A percentile compares a stretch with the other conserved stretches of the same genome.
These are phyloP conservation scores for Pyxicephalus adspersus DNA, from an alignment of 2,113 vertebrate genomes.

Conservation along the genomic window DNA sequence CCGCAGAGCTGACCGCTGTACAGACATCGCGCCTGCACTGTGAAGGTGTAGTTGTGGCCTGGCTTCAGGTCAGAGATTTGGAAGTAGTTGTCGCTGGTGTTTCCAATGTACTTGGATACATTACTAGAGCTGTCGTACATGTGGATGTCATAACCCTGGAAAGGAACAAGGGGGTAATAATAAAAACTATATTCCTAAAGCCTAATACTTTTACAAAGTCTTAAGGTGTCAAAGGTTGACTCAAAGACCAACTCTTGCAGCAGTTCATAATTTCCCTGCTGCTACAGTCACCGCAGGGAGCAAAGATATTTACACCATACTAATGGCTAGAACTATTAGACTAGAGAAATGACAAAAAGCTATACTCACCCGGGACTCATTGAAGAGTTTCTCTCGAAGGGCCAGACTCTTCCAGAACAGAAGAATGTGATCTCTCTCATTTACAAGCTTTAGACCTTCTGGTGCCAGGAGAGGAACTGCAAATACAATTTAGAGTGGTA, in stretches of 20 bases:
- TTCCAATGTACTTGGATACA: conserved; percentile 82
- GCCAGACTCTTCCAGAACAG: conserved; percentile 97
- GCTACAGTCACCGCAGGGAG: no score
- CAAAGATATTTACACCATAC: no score
- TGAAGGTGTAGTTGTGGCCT: conserved; percentile 94
- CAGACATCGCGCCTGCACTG: conserved; percentile 87
- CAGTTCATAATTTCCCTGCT: no score
- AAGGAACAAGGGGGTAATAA: not conserved
- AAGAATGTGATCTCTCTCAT: conserved; percentile 88
- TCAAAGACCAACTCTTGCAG: no score
- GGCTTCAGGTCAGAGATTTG: conserved; percentile 84
- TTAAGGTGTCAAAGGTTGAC: no score
- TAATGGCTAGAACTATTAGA: no score
- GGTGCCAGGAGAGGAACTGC: conserved; percentile 87
- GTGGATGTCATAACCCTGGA: conserved; percentile 91
- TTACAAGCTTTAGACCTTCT: conserved; percentile 91
- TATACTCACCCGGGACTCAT: conserved; percentile 88
- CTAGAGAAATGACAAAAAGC: not conserved
- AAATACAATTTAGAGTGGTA: conserved; percentile 12
- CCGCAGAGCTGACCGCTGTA: conserved; percentile 88
- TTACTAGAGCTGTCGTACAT: conserved; percentile 87
- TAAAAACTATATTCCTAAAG: no score
- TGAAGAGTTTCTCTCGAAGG: conserved; percentile 87
- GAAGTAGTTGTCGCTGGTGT: conserved; percentile 93
- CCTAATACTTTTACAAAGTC: no score